Evolutionary conservation across 2,888 invertebrate species (phyloP), one percentile per base, ranked within the genome.

Genomic region (Eristalis tenax): DNA sequence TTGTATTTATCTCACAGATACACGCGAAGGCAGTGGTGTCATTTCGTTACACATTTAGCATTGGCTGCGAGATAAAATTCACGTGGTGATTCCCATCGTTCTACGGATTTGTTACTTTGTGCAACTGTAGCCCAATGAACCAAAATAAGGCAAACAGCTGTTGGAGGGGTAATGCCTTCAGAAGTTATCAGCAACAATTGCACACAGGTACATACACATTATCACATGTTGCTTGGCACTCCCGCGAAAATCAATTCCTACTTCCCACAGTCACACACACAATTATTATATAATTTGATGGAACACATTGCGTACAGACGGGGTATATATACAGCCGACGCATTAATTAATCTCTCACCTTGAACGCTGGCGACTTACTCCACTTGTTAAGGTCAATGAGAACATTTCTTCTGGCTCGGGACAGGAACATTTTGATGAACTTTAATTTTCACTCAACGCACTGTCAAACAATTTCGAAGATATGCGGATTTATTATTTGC

Each of bases 311-410:
- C 18, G 18, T 50, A 8, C 10, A 6, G 50, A 18, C 18, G 8
- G 2, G n/a, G n/a, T n/a, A n/a, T 26, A 26, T 26, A 3, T 26
- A 26, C 26, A 26, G 26, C 26, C 1, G 26, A 26, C 26, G 26
- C 26, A 26, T 13, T 1, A 59, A 26, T 13, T 15, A 59, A 10
- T 59, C 23, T 40, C 78, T 86, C 23, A 82, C 82, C 86, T 74
- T 61, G n/a, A 78, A 65, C 4, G 61, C 70, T 57, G 64, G 28
- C 38, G 74, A 64, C 40, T 70, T 74, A 32, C 23, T 69, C 57
- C 84, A 73, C 5, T n/a, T 65, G 15, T 61, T 66, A 63, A 57
- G 70, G 50, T 63, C 63, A 23, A 78, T 40, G 11, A 86, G 66
- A 2, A 86, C 18, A 28, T 78, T 61, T 23, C 61, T 70, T 56